phyloP scores from a whole-genome alignment of 2,888 invertebrate species.

The Amphiduros pacificus region DNA sequence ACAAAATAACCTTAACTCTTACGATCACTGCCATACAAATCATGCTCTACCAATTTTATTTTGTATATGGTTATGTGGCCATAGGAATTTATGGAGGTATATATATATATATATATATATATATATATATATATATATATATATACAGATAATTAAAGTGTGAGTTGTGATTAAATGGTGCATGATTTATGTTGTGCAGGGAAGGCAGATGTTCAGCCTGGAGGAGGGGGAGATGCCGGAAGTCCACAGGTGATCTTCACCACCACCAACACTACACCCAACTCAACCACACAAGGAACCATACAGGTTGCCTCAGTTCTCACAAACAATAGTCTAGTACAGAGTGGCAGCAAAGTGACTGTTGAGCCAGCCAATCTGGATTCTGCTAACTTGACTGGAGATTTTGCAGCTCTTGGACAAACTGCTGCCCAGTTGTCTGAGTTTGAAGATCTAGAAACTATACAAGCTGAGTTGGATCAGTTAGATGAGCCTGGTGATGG shows the following conservation, averaged over 20 bases:
- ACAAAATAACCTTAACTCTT: too few relatives aligned
- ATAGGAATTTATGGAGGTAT: too few relatives aligned
- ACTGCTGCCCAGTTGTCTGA: conserved; percentile 13
- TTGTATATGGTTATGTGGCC: too few relatives aligned
- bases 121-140: too few relatives aligned
- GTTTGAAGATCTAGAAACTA: conserved; percentile 6
- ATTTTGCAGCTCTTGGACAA: too few relatives aligned
- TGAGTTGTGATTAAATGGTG: neutral
- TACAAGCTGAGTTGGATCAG: conserved; percentile 13
- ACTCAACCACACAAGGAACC: too few relatives aligned
- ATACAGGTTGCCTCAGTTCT: neutral
- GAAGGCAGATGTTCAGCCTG: conserved; percentile 9
- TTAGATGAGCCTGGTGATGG: conserved; percentile 5
- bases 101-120: too few relatives aligned
- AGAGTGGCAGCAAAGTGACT: conserved; percentile 4
- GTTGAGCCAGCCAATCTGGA: conserved; percentile 10
- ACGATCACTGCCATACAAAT: too few relatives aligned
- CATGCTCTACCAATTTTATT: too few relatives aligned
- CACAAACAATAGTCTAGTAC: neutral
- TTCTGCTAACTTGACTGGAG: neutral
- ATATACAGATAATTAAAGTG: too few relatives aligned
- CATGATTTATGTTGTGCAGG: conserved; percentile 1
- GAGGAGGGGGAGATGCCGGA: conserved; percentile 7
- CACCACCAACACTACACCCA: neutral
- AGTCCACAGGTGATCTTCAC: conserved; percentile 2